phyloP scores from a whole-genome alignment of 2,888 invertebrate genomes.

The Papilio elwesi region DNA sequence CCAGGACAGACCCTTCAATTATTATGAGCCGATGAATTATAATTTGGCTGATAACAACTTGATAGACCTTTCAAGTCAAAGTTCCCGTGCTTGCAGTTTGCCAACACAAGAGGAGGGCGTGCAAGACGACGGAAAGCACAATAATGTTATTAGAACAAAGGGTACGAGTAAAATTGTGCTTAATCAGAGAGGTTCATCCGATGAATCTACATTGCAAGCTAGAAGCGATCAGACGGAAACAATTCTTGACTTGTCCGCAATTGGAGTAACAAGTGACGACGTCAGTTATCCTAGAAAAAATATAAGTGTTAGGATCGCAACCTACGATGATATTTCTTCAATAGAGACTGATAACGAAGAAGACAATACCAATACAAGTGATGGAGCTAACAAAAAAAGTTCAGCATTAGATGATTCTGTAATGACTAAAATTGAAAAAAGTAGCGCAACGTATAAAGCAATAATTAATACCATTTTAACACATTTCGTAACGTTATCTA shows the following conservation, averaged over 20 bases:
- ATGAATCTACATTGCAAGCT: neutral
- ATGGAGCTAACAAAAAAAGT: neutral
- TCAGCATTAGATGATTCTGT: neutral
- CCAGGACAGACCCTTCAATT: neutral
- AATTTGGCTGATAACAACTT: constrained; percentile 5
- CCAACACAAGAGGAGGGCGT: neutral
- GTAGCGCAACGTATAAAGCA: neutral
- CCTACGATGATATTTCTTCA: neutral
- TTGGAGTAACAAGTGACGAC: neutral
- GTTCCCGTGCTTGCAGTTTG: neutral
- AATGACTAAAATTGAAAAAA: neutral
- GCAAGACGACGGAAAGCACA: neutral
- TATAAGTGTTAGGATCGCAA: neutral
- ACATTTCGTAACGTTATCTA: neutral
- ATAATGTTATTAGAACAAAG: neutral
- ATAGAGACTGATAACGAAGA: neutral
- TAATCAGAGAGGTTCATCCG: neutral
- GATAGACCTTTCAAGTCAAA: neutral
- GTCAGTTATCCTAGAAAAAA: neutral
- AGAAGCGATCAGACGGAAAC: neutral
- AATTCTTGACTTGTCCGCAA: neutral
- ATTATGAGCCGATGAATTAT: neutral
- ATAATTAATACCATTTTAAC: neutral
- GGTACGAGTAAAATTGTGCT: neutral
- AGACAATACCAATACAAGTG: neutral